Evolutionary conservation across 2,888 invertebrate species (phyloP).

Genomic region (Ornithoptera alexandrae): DNA sequence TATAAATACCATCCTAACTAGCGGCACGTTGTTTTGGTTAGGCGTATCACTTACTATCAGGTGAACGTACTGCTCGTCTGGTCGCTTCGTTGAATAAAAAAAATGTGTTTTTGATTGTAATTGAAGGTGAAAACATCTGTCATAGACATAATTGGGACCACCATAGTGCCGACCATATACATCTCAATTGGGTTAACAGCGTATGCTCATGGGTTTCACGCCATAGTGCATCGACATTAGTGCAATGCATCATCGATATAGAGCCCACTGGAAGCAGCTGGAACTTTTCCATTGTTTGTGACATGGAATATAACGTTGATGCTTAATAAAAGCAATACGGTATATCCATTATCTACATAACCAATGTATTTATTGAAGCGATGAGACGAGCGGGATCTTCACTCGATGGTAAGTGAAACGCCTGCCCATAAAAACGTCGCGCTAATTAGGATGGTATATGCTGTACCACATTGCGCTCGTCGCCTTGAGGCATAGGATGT

Average conservation of each 20-base stretch:
- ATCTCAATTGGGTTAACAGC: conserved; percentile 45
- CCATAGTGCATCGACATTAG: conserved; percentile 36
- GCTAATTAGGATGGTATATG: too few species aligned
- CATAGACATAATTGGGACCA: conserved; percentile 11
- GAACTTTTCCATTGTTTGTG: conserved; percentile 1
- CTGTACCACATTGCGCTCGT: too few species aligned
- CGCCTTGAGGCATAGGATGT: too few species aligned
- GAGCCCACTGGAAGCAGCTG: conserved; percentile 11
- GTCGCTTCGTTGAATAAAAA: too few species aligned
- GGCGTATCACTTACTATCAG: too few species aligned
- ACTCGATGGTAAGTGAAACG: too few species aligned
- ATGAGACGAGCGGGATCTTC: too few species aligned
- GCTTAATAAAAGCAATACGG: background rate
- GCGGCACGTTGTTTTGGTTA: too few species aligned
- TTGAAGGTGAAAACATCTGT: conserved; percentile 13
- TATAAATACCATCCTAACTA: too few species aligned
- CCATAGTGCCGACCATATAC: conserved; percentile 16
- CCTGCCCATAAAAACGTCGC: too few species aligned
- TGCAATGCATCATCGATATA: conserved; percentile 30
- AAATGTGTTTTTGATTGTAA: background rate
- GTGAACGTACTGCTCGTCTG: too few species aligned
- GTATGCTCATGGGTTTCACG: conserved; percentile 45
- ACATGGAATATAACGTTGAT: conserved; percentile 1
- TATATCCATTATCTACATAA: background rate
- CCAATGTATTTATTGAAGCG: too few species aligned